Evolutionary conservation across 2,797 vertebrate genomes (phyloP).

Genomic region (Menidia menidia): DNA sequence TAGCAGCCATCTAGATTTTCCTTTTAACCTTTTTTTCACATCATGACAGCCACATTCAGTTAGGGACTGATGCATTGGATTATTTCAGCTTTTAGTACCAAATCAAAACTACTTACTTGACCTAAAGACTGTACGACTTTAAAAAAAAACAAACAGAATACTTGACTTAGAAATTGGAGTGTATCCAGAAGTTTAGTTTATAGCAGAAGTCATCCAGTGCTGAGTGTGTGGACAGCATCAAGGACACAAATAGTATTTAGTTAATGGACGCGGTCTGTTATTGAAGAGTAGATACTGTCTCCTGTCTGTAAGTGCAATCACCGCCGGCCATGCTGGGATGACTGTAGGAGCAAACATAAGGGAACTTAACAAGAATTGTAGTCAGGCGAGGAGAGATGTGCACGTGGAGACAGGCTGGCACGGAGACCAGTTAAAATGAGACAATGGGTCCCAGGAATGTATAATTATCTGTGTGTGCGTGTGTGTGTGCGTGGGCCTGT

Average conservation of each 20-base stretch:
- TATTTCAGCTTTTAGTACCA: too few relatives aligned
- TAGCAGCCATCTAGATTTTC: conserved; percentile 5
- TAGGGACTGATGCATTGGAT: neutral
- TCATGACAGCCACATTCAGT: neutral
- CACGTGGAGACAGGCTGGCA: conserved; percentile 40
- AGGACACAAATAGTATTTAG: neutral
- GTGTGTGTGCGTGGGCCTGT: conserved; percentile 19
- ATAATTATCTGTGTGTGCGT: conserved; percentile 65
- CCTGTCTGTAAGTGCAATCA: conserved; percentile 4
- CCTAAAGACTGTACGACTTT: too few relatives aligned
- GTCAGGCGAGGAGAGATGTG: conserved; percentile 17
- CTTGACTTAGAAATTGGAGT: too few relatives aligned
- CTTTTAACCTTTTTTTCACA: conserved; percentile 3
- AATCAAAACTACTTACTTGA: too few relatives aligned
- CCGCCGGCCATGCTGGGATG: neutral
- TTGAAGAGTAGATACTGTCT: neutral
- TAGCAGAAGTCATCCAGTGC: neutral
- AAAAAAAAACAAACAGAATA: too few relatives aligned
- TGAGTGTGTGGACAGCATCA: neutral
- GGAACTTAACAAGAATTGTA: conserved; percentile 29
- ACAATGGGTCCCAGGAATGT: conserved; percentile 75
- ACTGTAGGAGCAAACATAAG: neutral
- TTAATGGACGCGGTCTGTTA: conserved; percentile 3
- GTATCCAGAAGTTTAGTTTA: neutral
- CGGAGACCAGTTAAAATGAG: conserved; percentile 33